phyloP scores from a whole-genome alignment of 2,113 vertebrate species.

The Copsychus sechellarum region DNA sequence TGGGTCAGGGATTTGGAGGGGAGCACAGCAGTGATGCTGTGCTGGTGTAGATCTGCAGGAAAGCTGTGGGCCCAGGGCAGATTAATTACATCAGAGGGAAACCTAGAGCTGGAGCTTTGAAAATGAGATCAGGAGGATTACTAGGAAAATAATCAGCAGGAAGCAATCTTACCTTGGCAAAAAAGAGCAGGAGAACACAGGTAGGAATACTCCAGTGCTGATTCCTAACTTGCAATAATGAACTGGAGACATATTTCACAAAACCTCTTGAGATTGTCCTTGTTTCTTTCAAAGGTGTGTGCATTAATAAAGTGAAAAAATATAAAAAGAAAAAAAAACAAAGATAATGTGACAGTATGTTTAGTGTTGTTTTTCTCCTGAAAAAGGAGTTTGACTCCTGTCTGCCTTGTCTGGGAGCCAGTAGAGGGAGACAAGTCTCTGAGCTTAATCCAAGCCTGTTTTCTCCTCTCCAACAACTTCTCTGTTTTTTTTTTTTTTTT shows the following conservation, averaged over 20 bases:
- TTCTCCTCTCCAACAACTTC: neutral
- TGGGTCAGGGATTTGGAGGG: neutral
- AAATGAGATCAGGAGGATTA: neutral
- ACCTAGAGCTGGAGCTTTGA: neutral
- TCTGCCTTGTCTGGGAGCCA: slow-evolving; percentile 4
- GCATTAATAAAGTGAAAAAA: neutral
- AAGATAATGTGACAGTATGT: neutral
- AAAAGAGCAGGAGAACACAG: neutral
- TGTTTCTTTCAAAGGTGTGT: neutral
- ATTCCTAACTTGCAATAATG: neutral
- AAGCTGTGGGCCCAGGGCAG: neutral
- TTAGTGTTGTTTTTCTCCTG: neutral
- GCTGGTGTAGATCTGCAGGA: neutral
- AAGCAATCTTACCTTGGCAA: neutral
- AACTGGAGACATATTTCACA: neutral
- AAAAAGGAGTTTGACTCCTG: neutral
- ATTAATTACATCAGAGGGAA: neutral
- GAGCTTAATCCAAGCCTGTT: slow-evolving; percentile 20
- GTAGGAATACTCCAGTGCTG: neutral
- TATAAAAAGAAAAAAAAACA: neutral
- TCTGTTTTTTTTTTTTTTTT: neutral
- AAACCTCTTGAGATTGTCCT: neutral
- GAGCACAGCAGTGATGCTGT: neutral
- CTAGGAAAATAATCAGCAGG: neutral
- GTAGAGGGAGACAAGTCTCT: slow-evolving; percentile 75